Percentiles rank a stretch among this genome's conserved stretches.
phyloP scores from a whole-genome alignment of 1,140 invertebrate species.

The Cotesia glomerata region DNA sequence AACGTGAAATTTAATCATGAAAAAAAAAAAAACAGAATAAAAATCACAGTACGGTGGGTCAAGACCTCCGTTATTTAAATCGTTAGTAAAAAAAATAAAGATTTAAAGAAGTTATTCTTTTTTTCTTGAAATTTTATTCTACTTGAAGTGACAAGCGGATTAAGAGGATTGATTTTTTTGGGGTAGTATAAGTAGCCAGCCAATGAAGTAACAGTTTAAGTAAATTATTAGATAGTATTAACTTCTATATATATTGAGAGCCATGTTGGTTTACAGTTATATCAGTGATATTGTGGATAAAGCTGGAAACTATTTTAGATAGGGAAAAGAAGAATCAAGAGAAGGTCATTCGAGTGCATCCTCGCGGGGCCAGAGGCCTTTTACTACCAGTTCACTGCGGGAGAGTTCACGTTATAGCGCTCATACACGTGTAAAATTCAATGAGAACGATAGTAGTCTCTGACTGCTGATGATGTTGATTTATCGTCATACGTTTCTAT shows the following conservation, averaged over 20 bases:
- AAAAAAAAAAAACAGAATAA: no score
- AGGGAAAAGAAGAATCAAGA: slow-evolving; percentile 42
- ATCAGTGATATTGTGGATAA: slow-evolving; percentile 53
- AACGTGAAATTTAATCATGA: no score
- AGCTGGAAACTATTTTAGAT: slow-evolving; percentile 54
- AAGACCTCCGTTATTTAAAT: no score
- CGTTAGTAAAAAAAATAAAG: no score
- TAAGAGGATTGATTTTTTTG: no score
- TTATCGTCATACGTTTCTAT: neutral
- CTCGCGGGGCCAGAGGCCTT: slow-evolving; percentile 32
- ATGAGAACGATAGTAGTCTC: neutral
- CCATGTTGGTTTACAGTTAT: slow-evolving; percentile 60
- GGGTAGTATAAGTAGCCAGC: no score
- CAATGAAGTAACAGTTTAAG: no score
- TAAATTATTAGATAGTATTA: neutral
- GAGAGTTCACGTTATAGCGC: neutral
- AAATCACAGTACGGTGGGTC: no score
- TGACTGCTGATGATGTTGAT: neutral
- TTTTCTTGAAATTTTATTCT: no score
- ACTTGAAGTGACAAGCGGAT: no score
- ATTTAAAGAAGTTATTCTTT: no score
- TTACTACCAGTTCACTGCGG: slow-evolving; percentile 17
- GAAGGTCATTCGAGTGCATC: slow-evolving; percentile 60
- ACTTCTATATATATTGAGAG: slow-evolving; percentile 45
- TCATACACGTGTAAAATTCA: slow-evolving; percentile 10